Evolutionary conservation across 2,888 invertebrate species (phyloP), one percentile per base, ranked within the genome.

Genomic region (Ariolimax columbianus): DNA sequence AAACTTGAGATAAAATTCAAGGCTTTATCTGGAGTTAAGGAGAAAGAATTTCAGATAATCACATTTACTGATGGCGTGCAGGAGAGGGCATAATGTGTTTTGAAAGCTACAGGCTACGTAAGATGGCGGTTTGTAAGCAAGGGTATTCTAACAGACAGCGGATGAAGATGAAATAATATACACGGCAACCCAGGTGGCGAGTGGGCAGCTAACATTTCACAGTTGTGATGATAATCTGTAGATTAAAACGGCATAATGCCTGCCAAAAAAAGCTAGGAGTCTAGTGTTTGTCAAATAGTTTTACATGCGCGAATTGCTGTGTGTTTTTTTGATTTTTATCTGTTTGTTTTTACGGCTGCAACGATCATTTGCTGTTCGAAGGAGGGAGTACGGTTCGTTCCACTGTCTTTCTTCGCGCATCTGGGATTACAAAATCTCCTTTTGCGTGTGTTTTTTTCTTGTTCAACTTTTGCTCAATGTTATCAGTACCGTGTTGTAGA

Each of bases 171-270:
- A 17, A n/a, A 55, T 55, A 51, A 51, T 51, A 36, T 36, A 51
- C 19, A 55, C 30, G 30, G 11, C 51, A 77, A 23, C 77, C 33
- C 77, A 55, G 36, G 78, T 63, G 63, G 40, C 2, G n/a, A 79
- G 43, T 33, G 26, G 14, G 38, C 40, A 4, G 63, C 43, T 9
- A 23, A 17, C 63, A 30, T 51, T 80, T 40, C 30, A 43, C 33
- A 55, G 38, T 55, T 26, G 55, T n/a, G 55, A 59, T 55, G 72
- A 81, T 72, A 55, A 81, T 81, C 36, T 47, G 9, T 3, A 19
- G 30, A 81, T 81, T 81, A 81, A 70, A 81, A 55, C 36, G 72
- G 30, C 70, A 81, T 81, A 72, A 81, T 55, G n/a, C 55, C 19
- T 26, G 68, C 47, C 68, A 70, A 66, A 72, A 47, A 72, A 30